Evolutionary conservation across 2,888 invertebrate species (phyloP).

Genomic region (Lasioglossum pauxillum): DNA sequence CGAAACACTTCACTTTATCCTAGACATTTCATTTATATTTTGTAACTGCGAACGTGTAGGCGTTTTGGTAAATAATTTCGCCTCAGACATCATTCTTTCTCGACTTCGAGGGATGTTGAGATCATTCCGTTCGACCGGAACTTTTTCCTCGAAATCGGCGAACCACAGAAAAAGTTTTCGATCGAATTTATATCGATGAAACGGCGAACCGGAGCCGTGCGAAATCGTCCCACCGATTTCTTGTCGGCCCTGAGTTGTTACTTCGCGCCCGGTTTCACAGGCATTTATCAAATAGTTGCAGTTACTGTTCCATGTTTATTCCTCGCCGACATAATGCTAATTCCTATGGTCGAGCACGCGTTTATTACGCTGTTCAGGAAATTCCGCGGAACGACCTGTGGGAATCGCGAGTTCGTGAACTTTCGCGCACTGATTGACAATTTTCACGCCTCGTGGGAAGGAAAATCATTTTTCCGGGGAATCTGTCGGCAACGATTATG

Average conservation of each 20-base stretch:
- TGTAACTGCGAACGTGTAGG: background rate
- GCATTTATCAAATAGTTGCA: background rate
- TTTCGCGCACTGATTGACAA: background rate
- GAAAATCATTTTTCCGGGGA: background rate
- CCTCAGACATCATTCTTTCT: too few species aligned
- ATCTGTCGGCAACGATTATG: slow-evolving; percentile 55
- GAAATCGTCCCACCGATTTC: slow-evolving; percentile 2
- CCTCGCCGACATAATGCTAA: background rate
- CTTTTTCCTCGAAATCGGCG: too few species aligned
- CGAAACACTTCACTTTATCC: background rate
- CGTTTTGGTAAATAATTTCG: background rate
- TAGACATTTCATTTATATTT: background rate
- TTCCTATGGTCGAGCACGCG: background rate
- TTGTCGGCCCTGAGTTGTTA: background rate
- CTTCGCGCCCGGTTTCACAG: background rate
- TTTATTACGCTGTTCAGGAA: background rate
- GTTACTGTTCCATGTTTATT: background rate
- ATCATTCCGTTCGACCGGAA: too few species aligned
- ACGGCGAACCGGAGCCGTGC: too few species aligned
- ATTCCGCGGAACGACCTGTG: background rate
- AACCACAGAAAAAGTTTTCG: too few species aligned
- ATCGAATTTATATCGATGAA: too few species aligned
- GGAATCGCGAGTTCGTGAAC: background rate
- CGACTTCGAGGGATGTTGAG: too few species aligned
- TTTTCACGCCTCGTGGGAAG: slow-evolving; percentile 30